These are phyloP conservation scores for Probaryconus sp. DNA, from an alignment of 1,140 invertebrate species.

Conservation along the genomic window DNA sequence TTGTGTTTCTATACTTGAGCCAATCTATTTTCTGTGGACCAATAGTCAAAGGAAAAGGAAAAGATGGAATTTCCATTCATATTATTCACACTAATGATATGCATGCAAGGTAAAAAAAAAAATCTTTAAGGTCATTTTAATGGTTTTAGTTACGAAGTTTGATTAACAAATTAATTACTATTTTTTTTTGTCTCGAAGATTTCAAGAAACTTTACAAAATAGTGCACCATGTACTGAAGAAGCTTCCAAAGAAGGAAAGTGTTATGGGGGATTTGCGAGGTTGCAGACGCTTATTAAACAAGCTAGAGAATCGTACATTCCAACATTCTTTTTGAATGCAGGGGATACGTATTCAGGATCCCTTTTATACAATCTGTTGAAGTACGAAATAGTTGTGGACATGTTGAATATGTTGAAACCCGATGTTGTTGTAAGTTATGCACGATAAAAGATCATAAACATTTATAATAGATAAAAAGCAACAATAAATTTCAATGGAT, in stretches of 20 bases:
- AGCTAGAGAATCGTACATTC: slow-evolving; percentile 47
- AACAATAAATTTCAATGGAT: no score
- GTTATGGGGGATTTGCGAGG: slow-evolving; percentile 90
- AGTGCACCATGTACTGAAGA: slow-evolving; percentile 82
- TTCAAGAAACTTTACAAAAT: slow-evolving; percentile 86
- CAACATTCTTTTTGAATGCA: slow-evolving; percentile 80
- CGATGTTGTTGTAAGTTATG: slow-evolving; percentile 88
- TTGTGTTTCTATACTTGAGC: no score
- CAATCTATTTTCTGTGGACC: no score
- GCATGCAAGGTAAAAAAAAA: no score
- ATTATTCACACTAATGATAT: no score
- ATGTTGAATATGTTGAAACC: slow-evolving; percentile 85
- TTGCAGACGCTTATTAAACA: slow-evolving; percentile 81
- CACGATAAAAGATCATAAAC: no score
- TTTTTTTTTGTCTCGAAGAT: slow-evolving; percentile 79
- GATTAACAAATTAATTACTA: no score
- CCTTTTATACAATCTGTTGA: slow-evolving; percentile 87
- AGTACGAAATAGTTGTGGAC: slow-evolving; percentile 88
- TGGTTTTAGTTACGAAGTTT: no score
- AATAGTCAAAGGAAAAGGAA: no score
- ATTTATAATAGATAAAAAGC: no score
- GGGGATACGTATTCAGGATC: slow-evolving; percentile 95
- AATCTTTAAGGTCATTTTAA: no score
- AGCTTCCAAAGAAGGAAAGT: slow-evolving; percentile 76
- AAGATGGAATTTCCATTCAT: no score